Conservation (phyloP, 2,888 invertebrate species). For the Miltochrista miniata region DNA sequence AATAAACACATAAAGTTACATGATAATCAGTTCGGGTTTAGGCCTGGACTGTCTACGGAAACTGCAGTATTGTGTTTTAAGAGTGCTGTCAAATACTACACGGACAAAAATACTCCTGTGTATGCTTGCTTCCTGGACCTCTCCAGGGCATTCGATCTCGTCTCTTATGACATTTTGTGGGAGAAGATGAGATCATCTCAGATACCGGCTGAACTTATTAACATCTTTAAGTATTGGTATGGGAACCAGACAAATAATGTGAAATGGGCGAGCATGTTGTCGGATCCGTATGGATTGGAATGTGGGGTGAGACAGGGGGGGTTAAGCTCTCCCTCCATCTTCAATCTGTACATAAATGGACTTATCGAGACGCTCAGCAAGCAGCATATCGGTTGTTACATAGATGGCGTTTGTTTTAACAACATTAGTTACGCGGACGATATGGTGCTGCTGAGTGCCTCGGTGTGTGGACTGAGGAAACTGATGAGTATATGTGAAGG, state of each 20-base stretch:
- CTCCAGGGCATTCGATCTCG: conserved; percentile 19
- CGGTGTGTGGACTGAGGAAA: background rate
- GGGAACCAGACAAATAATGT: background rate
- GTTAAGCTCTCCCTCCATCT: background rate
- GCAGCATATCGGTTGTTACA: too few relatives aligned
- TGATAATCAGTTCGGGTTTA: conserved; percentile 13
- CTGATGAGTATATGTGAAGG: too few relatives aligned
- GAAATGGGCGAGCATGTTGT: background rate
- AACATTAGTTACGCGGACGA: background rate
- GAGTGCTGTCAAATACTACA: conserved; percentile 18
- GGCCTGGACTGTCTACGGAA: conserved; percentile 16
- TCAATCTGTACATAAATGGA: too few relatives aligned
- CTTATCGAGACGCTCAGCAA: too few relatives aligned
- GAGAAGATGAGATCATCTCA: background rate
- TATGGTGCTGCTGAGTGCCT: background rate
- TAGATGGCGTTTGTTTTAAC: background rate
- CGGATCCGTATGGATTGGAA: background rate
- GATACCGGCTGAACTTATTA: background rate
- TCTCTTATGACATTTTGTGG: conserved; percentile 20
- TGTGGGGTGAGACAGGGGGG: background rate
- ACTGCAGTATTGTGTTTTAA: conserved; percentile 17
- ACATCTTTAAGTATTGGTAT: background rate
- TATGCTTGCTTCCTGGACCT: conserved; percentile 16
- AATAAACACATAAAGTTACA: background rate
- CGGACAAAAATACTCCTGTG: conserved; percentile 13